Evolutionary conservation across 92 coral and sea anemone species (phyloP).

Genomic region (Porites divaricata): DNA sequence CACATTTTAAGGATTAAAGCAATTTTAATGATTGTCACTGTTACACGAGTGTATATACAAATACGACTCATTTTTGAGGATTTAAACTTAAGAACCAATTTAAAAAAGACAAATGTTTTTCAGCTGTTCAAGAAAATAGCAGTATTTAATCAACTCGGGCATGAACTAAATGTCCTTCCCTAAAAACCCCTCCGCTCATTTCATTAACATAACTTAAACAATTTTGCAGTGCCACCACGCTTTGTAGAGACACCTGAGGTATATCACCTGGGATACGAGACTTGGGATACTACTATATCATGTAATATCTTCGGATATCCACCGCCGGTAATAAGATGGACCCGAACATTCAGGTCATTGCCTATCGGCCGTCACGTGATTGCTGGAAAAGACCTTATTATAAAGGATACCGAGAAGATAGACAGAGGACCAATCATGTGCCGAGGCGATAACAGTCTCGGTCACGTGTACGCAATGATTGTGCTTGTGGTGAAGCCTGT

Average conservation of each 20-base stretch:
- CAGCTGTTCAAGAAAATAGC: too few species aligned
- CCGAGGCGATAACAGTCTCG: slow-evolving; percentile 71
- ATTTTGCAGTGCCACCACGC: slow-evolving; percentile 68
- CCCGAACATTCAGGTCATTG: slow-evolving; percentile 59
- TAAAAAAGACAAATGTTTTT: too few species aligned
- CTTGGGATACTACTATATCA: slow-evolving; percentile 80
- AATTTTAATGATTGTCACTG: too few species aligned
- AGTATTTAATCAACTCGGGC: too few species aligned
- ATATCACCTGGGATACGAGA: slow-evolving; percentile 68
- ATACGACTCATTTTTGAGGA: too few species aligned
- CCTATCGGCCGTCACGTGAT: slow-evolving; percentile 65
- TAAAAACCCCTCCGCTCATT: too few species aligned
- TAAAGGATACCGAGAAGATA: slow-evolving; percentile 43
- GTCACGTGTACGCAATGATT: slow-evolving; percentile 73
- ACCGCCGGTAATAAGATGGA: slow-evolving; percentile 72
- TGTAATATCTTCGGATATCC: slow-evolving; percentile 83
- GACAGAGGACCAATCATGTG: slow-evolving; percentile 89
- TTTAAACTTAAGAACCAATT: too few species aligned
- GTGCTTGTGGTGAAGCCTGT: slow-evolving; percentile 79
- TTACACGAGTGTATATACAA: too few species aligned
- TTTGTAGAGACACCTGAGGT: slow-evolving; percentile 59
- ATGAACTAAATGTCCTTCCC: too few species aligned
- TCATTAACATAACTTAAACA: not conserved
- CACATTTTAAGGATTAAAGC: too few species aligned
- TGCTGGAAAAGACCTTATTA: slow-evolving; percentile 64